Evolutionary conservation across 2,797 vertebrate genomes (phyloP), one percentile per base, ranked within the genome.

Genomic region (Microctenopoma stevenorrisi): DNA sequence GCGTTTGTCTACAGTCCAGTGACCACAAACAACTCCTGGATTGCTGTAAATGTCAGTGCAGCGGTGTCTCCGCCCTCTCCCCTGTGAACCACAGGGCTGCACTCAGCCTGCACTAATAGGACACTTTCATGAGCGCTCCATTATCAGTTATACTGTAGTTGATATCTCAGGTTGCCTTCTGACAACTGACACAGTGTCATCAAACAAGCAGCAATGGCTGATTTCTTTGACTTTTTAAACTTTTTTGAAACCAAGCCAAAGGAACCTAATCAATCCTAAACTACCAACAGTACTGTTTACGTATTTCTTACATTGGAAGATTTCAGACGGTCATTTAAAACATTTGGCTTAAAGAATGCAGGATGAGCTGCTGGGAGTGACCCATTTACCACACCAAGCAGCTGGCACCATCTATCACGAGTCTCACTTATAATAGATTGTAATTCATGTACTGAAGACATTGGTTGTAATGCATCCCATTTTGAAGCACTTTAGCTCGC

Each of bases 31-130:
- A 91, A 87, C 90, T 89, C 90, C 76, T 76, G 89, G 76, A 90
- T 87, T 90, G 89, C 92, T 92, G 93, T 86, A 93, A 94, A 94
- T 92, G 92, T 93, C 92, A 93, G 74, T 76, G 82, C 83, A 76
- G 87, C 76, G 65, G 78, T 62, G 77, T 81, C 70, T 72, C 80
- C 79, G 60, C 81, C 79, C 82, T 84, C 73, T 90, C 76, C 85
- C 85, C 85, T 86, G 82, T 90, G 88, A 92, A 90, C 86, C 86
- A 88, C 69, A 87, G 82, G 60, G 81, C 78, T 76, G 84, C 89
- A 85, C 75, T 88, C 86, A 92, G 87, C 86, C 86, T 83, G 83
- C 89, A 92, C 82, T 86, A 92, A 89, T 80, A 65, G 76, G 85
- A 90, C 84, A 83, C 87, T 91, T 94, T 92, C 72, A 90, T 76